Percentiles rank a stretch among this genome's conserved stretches.
Evolutionary conservation across 2,113 vertebrate genomes (phyloP).

Genomic region (Caretta caretta): DNA sequence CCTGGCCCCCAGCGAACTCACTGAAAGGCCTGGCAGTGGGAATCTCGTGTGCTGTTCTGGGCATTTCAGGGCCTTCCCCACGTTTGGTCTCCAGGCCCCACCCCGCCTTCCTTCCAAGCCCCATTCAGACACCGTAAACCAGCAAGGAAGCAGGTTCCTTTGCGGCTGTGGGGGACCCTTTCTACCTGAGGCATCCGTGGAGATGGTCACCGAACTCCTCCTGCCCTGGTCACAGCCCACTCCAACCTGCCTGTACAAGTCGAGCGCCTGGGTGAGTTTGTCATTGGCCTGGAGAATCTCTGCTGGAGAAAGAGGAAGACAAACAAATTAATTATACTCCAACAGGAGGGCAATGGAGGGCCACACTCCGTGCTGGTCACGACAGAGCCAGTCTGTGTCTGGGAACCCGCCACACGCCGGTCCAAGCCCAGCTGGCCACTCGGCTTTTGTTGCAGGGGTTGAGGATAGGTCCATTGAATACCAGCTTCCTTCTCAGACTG

Average conservation of each 20-base stretch:
- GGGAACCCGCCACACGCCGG: background rate
- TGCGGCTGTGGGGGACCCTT: rapidly evolving
- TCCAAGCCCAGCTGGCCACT: rapidly evolving
- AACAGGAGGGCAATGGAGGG: rapidly evolving
- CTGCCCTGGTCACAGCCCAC: constrained; percentile 44
- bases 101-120: background rate
- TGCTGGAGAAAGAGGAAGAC: constrained; percentile 53
- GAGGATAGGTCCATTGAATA: background rate
- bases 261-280: constrained; percentile 78
- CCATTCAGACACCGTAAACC: rapidly evolving
- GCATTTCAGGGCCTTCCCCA: background rate
- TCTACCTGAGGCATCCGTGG: constrained; percentile 54
- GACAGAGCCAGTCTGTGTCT: background rate
- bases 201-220: constrained; percentile 3
- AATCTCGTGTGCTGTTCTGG: background rate
- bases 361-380: rapidly evolving
- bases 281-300: constrained; percentile 89
- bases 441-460: background rate
- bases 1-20: background rate
- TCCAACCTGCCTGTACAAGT: constrained; percentile 77
- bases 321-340: rapidly evolving
- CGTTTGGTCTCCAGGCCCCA: rapidly evolving
- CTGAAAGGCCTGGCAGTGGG: background rate
- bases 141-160: background rate
- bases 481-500: background rate